phyloP scores from a whole-genome alignment of 2,888 invertebrate genomes.

The Agrochola macilenta region DNA sequence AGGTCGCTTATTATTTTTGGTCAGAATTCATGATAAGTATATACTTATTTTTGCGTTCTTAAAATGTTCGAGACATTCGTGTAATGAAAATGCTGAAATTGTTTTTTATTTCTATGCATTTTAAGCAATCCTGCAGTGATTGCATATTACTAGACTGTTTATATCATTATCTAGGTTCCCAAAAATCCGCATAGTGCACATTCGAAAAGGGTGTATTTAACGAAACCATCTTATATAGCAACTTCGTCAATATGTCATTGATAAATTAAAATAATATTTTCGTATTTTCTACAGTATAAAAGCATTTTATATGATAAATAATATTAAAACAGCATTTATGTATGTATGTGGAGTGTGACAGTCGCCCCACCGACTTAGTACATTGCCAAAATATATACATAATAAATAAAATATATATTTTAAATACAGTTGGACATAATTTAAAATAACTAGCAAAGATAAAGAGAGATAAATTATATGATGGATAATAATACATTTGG shows the following conservation, averaged over 20 bases:
- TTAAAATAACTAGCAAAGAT: not conserved
- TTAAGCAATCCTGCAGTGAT: conserved; percentile 1
- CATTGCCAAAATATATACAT: conserved; percentile 64
- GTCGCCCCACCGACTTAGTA: conserved; percentile 68
- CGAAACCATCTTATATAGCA: not conserved
- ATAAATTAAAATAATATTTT: conserved; percentile 47
- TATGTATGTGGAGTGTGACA: conserved; percentile 60
- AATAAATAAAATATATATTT: conserved; percentile 35
- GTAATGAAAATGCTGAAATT: too few species aligned
- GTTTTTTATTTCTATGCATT: not conserved
- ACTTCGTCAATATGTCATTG: conserved; percentile 10
- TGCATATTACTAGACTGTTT: not conserved
- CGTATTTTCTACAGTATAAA: conserved; percentile 51
- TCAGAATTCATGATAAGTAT: conserved; percentile 8
- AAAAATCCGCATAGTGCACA: conserved; percentile 14
- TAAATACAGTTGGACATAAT: conserved; percentile 34
- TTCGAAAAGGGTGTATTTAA: conserved; percentile 29
- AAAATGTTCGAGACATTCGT: conserved; percentile 2
- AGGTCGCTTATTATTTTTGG: conserved; percentile 31
- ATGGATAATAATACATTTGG: not conserved
- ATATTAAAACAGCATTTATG: conserved; percentile 69
- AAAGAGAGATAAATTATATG: not conserved
- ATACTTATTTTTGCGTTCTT: conserved; percentile 25
- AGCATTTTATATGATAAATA: conserved; percentile 61
- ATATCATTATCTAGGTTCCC: not conserved